Percentiles rank a stretch among this genome's conserved stretches.
phyloP scores from a whole-genome alignment of 2,797 vertebrate genomes.

The Pangasius mekongensis region DNA sequence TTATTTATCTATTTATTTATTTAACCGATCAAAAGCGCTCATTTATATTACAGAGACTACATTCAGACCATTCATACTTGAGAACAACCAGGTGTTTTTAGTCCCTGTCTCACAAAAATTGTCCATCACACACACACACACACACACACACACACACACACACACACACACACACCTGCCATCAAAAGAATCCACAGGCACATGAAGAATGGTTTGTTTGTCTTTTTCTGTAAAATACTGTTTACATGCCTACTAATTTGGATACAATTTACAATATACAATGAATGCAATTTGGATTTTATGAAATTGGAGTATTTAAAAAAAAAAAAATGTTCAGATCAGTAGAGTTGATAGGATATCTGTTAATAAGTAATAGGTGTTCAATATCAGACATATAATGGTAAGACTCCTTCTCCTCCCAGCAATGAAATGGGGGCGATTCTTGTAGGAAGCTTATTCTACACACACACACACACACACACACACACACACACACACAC shows the following conservation, averaged over 20 bases:
- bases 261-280: neutral
- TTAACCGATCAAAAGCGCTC: neutral
- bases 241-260: neutral
- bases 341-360: neutral
- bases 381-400: neutral
- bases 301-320: neutral
- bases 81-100: slow-evolving; percentile 1
- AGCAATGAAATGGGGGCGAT: neutral
- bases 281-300: neutral
- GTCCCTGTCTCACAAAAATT: neutral
- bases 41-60: neutral
- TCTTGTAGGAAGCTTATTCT: neutral
- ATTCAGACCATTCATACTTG: neutral
- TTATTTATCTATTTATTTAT: too few species aligned
- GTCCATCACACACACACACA: neutral
- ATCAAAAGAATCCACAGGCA: neutral
- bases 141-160: neutral
- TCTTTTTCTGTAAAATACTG: neutral
- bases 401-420: neutral
- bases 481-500: neutral
- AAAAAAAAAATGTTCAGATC: neutral
- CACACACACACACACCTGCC: neutral
- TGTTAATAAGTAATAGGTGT: neutral
- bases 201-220: neutral
- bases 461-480: neutral